Conservation (phyloP, 2,797 vertebrate genomes). For the Sebastes miniatus region DNA sequence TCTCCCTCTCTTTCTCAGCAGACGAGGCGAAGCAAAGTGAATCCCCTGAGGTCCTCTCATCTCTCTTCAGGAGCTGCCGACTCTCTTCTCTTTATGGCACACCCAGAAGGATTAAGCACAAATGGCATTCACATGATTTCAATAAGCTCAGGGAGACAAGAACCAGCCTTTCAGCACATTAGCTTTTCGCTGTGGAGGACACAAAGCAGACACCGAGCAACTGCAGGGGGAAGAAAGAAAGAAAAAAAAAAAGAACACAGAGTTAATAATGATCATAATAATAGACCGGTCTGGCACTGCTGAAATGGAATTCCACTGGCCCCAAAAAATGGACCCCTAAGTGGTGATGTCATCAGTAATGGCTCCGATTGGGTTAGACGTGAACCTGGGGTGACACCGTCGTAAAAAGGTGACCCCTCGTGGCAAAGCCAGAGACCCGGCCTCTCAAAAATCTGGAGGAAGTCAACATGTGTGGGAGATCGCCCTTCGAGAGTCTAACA, state of each 20-base stretch:
- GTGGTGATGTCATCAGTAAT: constrained; percentile 76
- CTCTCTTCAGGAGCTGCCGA: constrained; percentile 82
- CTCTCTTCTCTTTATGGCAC: constrained; percentile 79
- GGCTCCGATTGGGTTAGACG: constrained; percentile 59
- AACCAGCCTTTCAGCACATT: constrained; percentile 82
- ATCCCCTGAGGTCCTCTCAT: constrained; percentile 84
- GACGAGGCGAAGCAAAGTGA: constrained; percentile 71
- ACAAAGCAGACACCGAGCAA: constrained; percentile 78
- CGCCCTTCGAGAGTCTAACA: not conserved
- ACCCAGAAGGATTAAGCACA: constrained; percentile 83
- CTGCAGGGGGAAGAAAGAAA: constrained; percentile 38
- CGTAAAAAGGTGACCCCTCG: constrained; percentile 53
- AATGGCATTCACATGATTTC: constrained; percentile 86
- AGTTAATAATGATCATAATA: constrained; percentile 77
- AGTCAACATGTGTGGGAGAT: constrained; percentile 20
- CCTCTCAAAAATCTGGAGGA: constrained; percentile 35
- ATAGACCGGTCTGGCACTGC: constrained; percentile 66
- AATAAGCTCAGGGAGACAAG: constrained; percentile 80
- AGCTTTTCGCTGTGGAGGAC: constrained; percentile 79
- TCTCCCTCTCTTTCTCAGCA: constrained; percentile 54
- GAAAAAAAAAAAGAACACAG: constrained; percentile 44
- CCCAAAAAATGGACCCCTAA: constrained; percentile 56
- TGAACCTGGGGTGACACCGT: constrained; percentile 67
- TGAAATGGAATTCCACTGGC: constrained; percentile 74
- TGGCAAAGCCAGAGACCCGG: constrained; percentile 17